A percentile compares a stretch with the other conserved stretches of the same genome.
Conservation (phyloP, 2,888 invertebrate genomes). For the Hypomecis punctinalis region DNA sequence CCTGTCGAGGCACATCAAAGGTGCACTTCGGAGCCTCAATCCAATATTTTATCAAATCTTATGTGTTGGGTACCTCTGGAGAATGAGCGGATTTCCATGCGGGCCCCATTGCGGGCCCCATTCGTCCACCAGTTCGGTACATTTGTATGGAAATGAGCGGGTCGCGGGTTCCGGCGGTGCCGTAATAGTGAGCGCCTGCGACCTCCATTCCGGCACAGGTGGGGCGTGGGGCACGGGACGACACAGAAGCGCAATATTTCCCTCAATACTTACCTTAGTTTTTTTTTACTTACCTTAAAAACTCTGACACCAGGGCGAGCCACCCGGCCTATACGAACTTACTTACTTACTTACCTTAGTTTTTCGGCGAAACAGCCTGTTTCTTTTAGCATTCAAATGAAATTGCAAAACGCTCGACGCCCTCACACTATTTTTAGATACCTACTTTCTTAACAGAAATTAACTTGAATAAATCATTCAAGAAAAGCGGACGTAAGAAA, state of each 20-base stretch:
- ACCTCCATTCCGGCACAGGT: conserved; percentile 25
- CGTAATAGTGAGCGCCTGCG: conserved; percentile 9
- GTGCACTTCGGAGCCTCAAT: conserved; percentile 20
- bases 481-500: neutral
- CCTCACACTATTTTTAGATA: neutral
- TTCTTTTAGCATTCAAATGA: conserved; percentile 3
- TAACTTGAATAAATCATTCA: neutral
- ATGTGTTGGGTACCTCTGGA: conserved; percentile 13
- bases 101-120: conserved; percentile 27
- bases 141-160: conserved; percentile 41
- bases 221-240: neutral
- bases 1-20: conserved; percentile 23
- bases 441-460: too few relatives aligned
- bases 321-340: too few relatives aligned
- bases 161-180: conserved; percentile 18
- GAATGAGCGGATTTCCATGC: conserved; percentile 34
- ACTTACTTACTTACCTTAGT: conserved; percentile 10
- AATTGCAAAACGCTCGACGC: neutral
- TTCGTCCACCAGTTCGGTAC: conserved; percentile 32
- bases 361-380: neutral
- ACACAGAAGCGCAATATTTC: neutral
- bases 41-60: conserved; percentile 30
- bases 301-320: too few relatives aligned
- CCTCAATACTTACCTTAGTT: conserved; percentile 8
- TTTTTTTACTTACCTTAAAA: too few relatives aligned